phyloP scores from a whole-genome alignment of 1,140 invertebrate species.

The Polypedilum vanderplanki region DNA sequence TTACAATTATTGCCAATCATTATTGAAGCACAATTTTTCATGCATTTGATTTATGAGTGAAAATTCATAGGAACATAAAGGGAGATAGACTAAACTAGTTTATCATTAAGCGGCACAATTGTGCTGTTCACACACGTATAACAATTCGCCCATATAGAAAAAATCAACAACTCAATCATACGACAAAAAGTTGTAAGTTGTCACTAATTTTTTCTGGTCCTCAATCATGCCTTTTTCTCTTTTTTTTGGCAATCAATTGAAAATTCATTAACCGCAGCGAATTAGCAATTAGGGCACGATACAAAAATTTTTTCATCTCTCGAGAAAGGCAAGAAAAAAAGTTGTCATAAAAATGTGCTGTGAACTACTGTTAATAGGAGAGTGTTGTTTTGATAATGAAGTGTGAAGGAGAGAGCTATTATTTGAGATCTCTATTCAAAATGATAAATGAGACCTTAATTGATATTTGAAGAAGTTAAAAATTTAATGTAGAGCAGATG shows the following conservation, averaged over 20 bases:
- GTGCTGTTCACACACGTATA: background rate
- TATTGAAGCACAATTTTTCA: too few relatives aligned
- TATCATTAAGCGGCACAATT: conserved; percentile 4
- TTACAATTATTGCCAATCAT: too few relatives aligned
- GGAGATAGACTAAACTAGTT: background rate
- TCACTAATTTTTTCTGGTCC: background rate
- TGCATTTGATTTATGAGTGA: too few relatives aligned
- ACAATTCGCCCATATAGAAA: background rate
- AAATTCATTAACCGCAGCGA: conserved; percentile 12
- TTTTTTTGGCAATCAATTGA: conserved; percentile 12
- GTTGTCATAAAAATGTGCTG: background rate
- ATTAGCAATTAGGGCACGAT: conserved; percentile 8
- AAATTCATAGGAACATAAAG: too few relatives aligned
- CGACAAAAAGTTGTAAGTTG: background rate
- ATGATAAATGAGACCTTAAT: conserved; percentile 19
- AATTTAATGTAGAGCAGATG: background rate
- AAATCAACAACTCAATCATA: background rate
- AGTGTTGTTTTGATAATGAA: background rate
- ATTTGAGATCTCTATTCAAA: background rate
- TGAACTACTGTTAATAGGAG: too few relatives aligned
- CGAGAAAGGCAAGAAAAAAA: background rate
- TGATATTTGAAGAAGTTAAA: background rate
- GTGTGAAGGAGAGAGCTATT: background rate
- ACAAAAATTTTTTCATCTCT: background rate
- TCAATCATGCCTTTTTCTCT: background rate